Evolutionary conservation across 2,888 invertebrate genomes (phyloP).

Genomic region (Poecilus cupreus): DNA sequence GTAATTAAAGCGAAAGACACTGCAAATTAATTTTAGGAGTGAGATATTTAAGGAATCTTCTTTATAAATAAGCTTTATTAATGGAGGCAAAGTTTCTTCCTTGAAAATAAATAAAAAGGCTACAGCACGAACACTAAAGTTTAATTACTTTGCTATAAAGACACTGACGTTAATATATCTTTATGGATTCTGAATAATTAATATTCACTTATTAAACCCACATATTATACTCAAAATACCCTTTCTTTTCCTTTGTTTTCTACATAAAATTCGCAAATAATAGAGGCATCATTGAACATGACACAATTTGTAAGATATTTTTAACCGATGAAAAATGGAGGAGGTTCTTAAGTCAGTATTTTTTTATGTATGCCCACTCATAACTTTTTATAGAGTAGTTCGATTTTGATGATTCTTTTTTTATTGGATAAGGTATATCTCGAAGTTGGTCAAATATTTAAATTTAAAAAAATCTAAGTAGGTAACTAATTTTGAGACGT

Average conservation of each 20-base stretch:
- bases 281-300: background rate
- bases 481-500: too few species aligned
- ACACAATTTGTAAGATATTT: background rate
- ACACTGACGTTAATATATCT: conserved; percentile 10
- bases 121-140: background rate
- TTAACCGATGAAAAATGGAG: too few species aligned
- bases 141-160: conserved; percentile 24
- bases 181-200: conserved; percentile 30
- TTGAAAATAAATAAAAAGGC: conserved; percentile 24
- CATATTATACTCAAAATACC: background rate
- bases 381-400: too few species aligned
- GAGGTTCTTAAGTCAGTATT: too few species aligned
- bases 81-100: conserved; percentile 3
- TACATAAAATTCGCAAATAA: background rate
- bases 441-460: too few species aligned
- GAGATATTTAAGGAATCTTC: conserved; percentile 27
- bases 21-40: conserved; percentile 14
- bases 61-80: conserved; percentile 29
- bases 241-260: background rate
- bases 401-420: too few species aligned
- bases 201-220: background rate
- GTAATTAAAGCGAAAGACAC: conserved; percentile 21
- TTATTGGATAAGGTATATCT: too few species aligned
- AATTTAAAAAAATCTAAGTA: too few species aligned
- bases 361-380: too few species aligned